Percentiles rank a stretch among this genome's conserved stretches.
phyloP scores from a whole-genome alignment of 1,140 invertebrate genomes.

The Akabosia matsudoensis region DNA sequence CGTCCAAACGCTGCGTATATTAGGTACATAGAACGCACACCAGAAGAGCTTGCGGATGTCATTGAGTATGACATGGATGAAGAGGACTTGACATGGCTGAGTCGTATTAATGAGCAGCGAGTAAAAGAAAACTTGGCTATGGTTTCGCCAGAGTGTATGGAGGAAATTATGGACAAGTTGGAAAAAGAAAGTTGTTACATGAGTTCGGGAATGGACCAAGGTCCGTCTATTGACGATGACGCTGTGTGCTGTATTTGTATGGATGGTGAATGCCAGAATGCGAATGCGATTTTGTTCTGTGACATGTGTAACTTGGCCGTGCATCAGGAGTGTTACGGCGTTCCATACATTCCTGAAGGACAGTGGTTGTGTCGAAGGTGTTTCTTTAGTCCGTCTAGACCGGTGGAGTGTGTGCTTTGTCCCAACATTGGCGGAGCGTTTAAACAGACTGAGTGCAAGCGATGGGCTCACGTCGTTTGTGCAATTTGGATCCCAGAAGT shows the following conservation, averaged over 20 bases:
- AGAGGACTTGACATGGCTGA: constrained; percentile 90
- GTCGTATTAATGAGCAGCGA: constrained; percentile 79
- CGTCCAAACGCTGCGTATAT: constrained; percentile 77
- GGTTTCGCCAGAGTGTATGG: constrained; percentile 82
- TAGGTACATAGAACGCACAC: constrained; percentile 89
- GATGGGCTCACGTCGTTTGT: constrained; percentile 98
- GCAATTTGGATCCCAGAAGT: constrained; percentile 99
- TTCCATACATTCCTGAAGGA: constrained; percentile 97
- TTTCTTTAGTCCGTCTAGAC: constrained; percentile 88
- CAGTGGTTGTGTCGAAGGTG: constrained; percentile 96
- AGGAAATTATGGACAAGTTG: constrained; percentile 90
- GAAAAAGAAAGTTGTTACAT: constrained; percentile 98
- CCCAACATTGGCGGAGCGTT: constrained; percentile 98
- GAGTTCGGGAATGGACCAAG: constrained; percentile 55
- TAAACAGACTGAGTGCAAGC: constrained; percentile 93
- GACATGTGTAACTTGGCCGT: constrained; percentile 99
- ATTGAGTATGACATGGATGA: constrained; percentile 98
- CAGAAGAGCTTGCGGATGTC: constrained; percentile 84
- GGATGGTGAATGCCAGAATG: constrained; percentile 93
- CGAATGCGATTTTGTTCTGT: constrained; percentile 94
- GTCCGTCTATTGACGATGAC: constrained; percentile 86
- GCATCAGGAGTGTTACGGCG: constrained; percentile 88
- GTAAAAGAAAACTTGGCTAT: constrained; percentile 62
- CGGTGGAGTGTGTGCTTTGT: constrained; percentile 95
- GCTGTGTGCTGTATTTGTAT: constrained; percentile 92